Conservation (phyloP, 2,113 vertebrate genomes). For the Camelus dromedarius region DNA sequence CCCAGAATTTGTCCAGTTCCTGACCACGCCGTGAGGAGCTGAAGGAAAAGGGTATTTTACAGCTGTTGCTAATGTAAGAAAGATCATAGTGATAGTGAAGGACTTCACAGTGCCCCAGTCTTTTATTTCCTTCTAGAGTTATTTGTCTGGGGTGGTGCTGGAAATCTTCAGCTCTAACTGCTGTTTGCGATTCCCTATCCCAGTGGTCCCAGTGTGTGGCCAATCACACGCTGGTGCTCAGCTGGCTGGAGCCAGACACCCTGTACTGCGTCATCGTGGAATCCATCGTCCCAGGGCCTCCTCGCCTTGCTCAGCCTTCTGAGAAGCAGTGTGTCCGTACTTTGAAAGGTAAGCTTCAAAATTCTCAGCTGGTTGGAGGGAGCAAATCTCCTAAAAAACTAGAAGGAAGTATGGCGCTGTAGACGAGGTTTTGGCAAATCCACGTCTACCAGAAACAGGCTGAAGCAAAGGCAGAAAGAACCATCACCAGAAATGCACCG, state of each 20-base stretch:
- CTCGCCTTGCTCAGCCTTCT: slow-evolving; percentile 78
- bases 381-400: not conserved
- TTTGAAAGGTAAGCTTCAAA: slow-evolving; percentile 85
- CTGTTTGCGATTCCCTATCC: slow-evolving; percentile 49
- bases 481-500: not conserved
- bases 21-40: not conserved
- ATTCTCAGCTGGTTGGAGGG: not conserved
- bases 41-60: not conserved
- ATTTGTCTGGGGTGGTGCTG: not conserved
- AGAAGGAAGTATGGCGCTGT: not conserved
- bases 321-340: slow-evolving; percentile 85
- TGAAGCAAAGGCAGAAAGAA: not conserved
- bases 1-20: not conserved
- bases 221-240: slow-evolving; percentile 82
- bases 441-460: not conserved
- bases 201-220: slow-evolving; percentile 86
- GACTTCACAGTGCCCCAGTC: not conserved
- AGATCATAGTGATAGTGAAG: not conserved
- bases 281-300: slow-evolving; percentile 75
- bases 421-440: not conserved
- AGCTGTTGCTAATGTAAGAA: not conserved
- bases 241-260: slow-evolving; percentile 85
- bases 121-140: not conserved
- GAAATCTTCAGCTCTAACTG: slow-evolving; percentile 25
- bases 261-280: slow-evolving; percentile 86